phyloP scores from a whole-genome alignment of 64 coral and sea anemone genomes.

The Catalaphyllia jardinei region DNA sequence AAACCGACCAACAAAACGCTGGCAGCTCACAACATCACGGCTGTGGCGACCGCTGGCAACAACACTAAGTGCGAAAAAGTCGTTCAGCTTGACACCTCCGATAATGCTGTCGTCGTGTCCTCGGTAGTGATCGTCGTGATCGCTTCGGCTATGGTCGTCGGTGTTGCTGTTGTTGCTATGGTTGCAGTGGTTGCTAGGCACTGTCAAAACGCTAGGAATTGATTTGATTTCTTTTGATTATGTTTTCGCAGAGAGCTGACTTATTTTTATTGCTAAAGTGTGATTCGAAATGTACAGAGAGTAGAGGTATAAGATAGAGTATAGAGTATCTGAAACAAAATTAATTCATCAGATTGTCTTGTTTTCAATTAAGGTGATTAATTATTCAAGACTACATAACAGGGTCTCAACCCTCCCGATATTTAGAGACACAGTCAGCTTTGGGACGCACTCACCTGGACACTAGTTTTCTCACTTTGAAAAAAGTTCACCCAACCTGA shows the following conservation, averaged over 20 bases:
- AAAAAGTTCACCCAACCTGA: too few relatives aligned
- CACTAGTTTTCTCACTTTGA: too few relatives aligned
- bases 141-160: conserved; percentile 99
- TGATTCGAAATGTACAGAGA: conserved; percentile 26
- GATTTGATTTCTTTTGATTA: neutral
- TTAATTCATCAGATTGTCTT: neutral
- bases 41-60: conserved; percentile 62
- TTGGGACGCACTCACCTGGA: too few relatives aligned
- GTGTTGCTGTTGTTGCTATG: conserved; percentile 99
- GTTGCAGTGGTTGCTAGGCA: conserved; percentile 99
- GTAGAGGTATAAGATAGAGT: neutral
- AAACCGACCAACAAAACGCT: conserved; percentile 71
- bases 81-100: conserved; percentile 96
- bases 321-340: neutral
- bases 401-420: too few relatives aligned
- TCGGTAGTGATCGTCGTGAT: conserved; percentile 99
- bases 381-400: too few relatives aligned
- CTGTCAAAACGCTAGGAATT: conserved; percentile 86
- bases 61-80: conserved; percentile 94
- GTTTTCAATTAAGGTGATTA: neutral
- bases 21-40: conserved; percentile 80
- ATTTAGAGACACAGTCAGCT: too few relatives aligned
- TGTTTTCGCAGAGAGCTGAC: neutral
- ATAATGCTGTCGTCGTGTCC: conserved; percentile 99
- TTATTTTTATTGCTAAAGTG: conserved; percentile 28